phyloP scores from a whole-genome alignment of 2,797 vertebrate genomes.

The Iguana delicatissima region DNA sequence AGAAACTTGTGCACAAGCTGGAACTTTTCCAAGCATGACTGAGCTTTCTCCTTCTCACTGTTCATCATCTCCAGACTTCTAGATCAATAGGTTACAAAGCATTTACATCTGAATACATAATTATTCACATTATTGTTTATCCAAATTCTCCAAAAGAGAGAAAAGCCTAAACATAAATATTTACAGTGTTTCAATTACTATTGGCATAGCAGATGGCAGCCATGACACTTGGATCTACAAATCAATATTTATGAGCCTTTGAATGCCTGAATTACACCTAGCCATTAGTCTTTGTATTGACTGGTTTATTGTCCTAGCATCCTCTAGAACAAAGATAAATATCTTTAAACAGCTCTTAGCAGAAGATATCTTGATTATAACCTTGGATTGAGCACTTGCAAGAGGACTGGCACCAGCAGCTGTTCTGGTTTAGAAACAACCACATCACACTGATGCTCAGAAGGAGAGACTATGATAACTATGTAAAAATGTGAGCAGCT shows the following conservation, averaged over 20 bases:
- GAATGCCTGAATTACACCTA: slow-evolving; percentile 52
- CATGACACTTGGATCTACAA: slow-evolving; percentile 40
- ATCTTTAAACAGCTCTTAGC: slow-evolving; percentile 50
- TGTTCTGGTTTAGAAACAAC: slow-evolving; percentile 50
- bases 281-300: slow-evolving; percentile 56
- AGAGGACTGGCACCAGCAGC: slow-evolving; percentile 19
- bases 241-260: slow-evolving; percentile 57
- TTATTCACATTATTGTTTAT: slow-evolving; percentile 16
- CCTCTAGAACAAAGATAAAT: slow-evolving; percentile 53
- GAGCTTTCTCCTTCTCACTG: neutral
- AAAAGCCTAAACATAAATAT: slow-evolving; percentile 33
- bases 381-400: neutral
- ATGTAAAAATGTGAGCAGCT: neutral
- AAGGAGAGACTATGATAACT: neutral
- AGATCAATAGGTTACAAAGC: neutral
- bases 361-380: slow-evolving; percentile 52
- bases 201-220: slow-evolving; percentile 41
- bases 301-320: slow-evolving; percentile 50
- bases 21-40: neutral
- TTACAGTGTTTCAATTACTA: slow-evolving; percentile 35
- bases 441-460: neutral
- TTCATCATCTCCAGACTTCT: slow-evolving; percentile 8
- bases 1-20: neutral
- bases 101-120: slow-evolving; percentile 13
- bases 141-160: slow-evolving; percentile 7